Base-by-base conservation (phyloP, 2,797 vertebrate genomes). In the Huso huso region DNA sequence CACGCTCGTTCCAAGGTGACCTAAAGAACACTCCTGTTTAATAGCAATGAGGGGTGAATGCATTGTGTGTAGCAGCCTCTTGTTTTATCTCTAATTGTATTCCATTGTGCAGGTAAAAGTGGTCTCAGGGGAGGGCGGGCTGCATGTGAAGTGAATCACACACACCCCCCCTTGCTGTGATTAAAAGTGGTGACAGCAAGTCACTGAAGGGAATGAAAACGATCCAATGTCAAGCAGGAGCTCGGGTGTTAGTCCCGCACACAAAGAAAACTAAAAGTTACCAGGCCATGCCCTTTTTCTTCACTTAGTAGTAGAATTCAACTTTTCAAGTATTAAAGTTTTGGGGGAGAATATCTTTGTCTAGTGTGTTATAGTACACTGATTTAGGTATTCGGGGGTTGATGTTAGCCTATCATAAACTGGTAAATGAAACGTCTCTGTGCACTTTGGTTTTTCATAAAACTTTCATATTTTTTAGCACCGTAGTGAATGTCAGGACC, bases 1-100 rank as follows among this genome's bases (percentile, higher is more conserved):
- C 63, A 74, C 66, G 1, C 66, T 75, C 73, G 49, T 66, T 65
- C 71, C 78, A 81, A 79, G 79, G 75, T 76, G 70, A 80, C 72
- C 71, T 2, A 0, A 73, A 64, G 76, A 15, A 15, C 50, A 0
- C 37, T 52, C 65, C 68, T 73, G 61, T 78, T 61, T 51, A 78
- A 74, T 49, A 76, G 1, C 71, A 75, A 9, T 18, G 48, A 18
- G 61, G 51, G 63, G 23, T 68, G 73, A 69, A 66, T 58, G 15
- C 73, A 12, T 15, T 63, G 65, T 69, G 48, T 64, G 61, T 49
- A 64, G 73, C n/a, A 68, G 73, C 63, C 61, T 1, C 48, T 62
- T 10, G 49, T 74, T 66, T 63, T 70, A 77, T 64, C 73, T 69
- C 63, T n/a, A 49, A 68, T 69, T 61, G 61, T 48, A 49, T 65